Percentiles rank a stretch among this genome's conserved stretches.
phyloP scores from a whole-genome alignment of 1,140 invertebrate species.

The Mycetomoellerius zeteki region DNA sequence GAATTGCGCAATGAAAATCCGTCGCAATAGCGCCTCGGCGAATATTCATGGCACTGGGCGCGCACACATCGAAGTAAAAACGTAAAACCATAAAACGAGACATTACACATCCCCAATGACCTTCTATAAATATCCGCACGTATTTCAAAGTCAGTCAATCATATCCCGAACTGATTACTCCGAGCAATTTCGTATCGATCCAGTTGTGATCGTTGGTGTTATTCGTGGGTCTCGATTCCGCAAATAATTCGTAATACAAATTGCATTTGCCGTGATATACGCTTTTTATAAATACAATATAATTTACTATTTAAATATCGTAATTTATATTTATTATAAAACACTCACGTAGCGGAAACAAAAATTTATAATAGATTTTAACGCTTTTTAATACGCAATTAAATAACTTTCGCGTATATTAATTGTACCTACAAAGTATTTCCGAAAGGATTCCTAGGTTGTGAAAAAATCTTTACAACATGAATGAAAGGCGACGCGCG shows the following conservation, averaged over 20 bases:
- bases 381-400: neutral
- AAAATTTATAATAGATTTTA: neutral
- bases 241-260: slow-evolving; percentile 14
- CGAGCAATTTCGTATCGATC: slow-evolving; percentile 66
- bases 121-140: slow-evolving; percentile 79
- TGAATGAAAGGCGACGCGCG: slow-evolving; percentile 11
- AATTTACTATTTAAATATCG: neutral
- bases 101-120: slow-evolving; percentile 64
- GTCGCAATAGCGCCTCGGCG: neutral
- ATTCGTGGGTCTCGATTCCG: slow-evolving; percentile 54
- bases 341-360: neutral
- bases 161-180: slow-evolving; percentile 74
- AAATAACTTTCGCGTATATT: neutral
- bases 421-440: neutral
- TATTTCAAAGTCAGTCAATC: slow-evolving; percentile 77
- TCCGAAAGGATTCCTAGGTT: neutral
- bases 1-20: slow-evolving; percentile 37
- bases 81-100: slow-evolving; percentile 76
- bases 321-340: neutral
- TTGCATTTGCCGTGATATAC: neutral
- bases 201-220: slow-evolving; percentile 40
- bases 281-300: neutral
- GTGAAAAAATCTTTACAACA: neutral
- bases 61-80: slow-evolving; percentile 48
- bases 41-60: slow-evolving; percentile 3